A percentile compares a stretch with the other conserved stretches of the same genome.
Evolutionary conservation across 2,888 invertebrate species (phyloP).

Genomic region (Alviniconcha strummeri): DNA sequence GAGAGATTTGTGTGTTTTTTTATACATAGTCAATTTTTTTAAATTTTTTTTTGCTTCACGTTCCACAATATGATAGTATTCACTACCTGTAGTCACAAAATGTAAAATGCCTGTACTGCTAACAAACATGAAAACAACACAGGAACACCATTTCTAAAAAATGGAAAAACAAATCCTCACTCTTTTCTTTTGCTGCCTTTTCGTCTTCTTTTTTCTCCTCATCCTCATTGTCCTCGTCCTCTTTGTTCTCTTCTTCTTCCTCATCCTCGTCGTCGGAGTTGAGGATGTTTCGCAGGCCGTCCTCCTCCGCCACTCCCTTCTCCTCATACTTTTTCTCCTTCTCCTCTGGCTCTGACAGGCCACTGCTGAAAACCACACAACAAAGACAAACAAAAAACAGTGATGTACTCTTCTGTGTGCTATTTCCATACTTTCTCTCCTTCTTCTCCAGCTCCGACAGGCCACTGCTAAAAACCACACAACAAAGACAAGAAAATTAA

Average conservation of each 20-base stretch:
- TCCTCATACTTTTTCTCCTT: constrained; percentile 80
- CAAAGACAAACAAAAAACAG: background rate
- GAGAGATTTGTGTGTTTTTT: too few relatives aligned
- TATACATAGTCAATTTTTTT: too few relatives aligned
- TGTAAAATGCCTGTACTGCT: background rate
- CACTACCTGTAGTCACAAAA: background rate
- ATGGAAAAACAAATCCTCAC: background rate
- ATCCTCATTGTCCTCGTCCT: constrained; percentile 54
- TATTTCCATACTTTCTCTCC: constrained; percentile 76
- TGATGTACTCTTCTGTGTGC: too few relatives aligned
- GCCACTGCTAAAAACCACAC: constrained; percentile 46
- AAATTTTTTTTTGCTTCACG: too few relatives aligned
- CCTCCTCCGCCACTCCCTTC: constrained; percentile 93
- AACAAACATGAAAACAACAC: too few relatives aligned
- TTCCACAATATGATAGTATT: too few relatives aligned
- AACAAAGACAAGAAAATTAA: background rate
- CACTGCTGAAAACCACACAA: constrained; percentile 45
- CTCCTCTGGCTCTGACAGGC: constrained; percentile 65
- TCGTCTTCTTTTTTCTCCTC: constrained; percentile 44
- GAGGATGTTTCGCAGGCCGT: constrained; percentile 88
- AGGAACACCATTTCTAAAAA: too few relatives aligned
- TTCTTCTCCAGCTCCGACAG: constrained; percentile 68
- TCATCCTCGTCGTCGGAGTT: constrained; percentile 77
- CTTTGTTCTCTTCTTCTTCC: constrained; percentile 79
- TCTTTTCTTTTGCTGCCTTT: constrained; percentile 30